These are phyloP conservation scores for Allacma fusca DNA, from an alignment of 2,888 invertebrate species.

Conservation along the genomic window DNA sequence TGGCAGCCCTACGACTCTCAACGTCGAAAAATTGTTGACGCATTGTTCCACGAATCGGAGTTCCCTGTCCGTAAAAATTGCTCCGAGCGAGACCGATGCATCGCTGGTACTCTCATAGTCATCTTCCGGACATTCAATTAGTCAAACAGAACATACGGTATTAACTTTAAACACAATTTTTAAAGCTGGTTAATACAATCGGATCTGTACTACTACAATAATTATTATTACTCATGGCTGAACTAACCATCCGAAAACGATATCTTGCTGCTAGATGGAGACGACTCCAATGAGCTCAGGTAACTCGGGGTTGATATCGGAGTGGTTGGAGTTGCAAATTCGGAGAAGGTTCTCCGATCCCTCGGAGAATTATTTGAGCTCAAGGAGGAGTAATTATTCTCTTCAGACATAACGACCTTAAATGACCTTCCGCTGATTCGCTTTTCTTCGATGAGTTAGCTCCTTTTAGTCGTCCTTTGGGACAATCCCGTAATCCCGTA, in stretches of 20 bases:
- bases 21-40: not conserved
- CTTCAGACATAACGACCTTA: conserved; percentile 25
- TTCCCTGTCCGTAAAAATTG: conserved; percentile 24
- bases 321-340: conserved; percentile 32
- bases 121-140: too few relatives aligned
- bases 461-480: too few relatives aligned
- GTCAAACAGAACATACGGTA: too few relatives aligned
- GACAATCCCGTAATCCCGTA: too few relatives aligned
- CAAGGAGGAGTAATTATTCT: conserved; percentile 32
- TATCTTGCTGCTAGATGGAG: not conserved
- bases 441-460: too few relatives aligned
- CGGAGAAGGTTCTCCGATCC: conserved; percentile 17
- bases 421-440: too few relatives aligned
- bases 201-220: too few relatives aligned
- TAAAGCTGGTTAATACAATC: too few relatives aligned
- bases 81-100: conserved; percentile 24
- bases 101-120: conserved; percentile 7
- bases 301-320: conserved; percentile 26
- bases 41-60: conserved; percentile 17
- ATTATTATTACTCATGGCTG: not conserved
- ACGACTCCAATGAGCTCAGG: not conserved
- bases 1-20: not conserved
- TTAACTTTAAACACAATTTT: too few relatives aligned
- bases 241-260: conserved; percentile 28
- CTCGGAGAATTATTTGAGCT: conserved; percentile 13